Base-by-base conservation (phyloP, 2,113 vertebrate genomes). In the Clarias magur region DNA sequence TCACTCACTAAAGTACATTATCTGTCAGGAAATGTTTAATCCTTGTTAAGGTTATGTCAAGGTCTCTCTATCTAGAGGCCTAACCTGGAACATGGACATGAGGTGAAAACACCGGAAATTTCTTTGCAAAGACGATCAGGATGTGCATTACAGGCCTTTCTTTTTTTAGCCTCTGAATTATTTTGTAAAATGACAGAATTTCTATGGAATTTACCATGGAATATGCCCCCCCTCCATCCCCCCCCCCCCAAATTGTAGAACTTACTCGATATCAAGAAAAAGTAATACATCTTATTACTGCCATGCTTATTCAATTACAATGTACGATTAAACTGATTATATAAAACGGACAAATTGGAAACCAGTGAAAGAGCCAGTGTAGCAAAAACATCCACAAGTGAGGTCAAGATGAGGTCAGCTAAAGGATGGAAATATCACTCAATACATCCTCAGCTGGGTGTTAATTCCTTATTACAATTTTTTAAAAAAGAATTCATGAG, bases 361-460 rank as follows among this genome's bases (percentile, higher is more conserved):
- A 27, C 30, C 30, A 72, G 68, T 70, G 30, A 70, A 70, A 19
- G 68, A 70, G 23, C 12, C 21, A 27, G 60, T 15, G 7, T 75
- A 75, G 68, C 34, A 62, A 76, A 23, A 84, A 48, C 53, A 60
- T 48, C 23, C 4, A 84, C 30, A 73, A 75, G 30, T 21, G 72
- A 75, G 56, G 57, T 75, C 10, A 73, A 67, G 6, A 30, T 80
- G 27, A 65, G 16, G n/a, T 87, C 54, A 65, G 27, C 67, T 56
- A 83, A 86, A 88, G 17, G 57, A 42, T 70, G 84, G 80, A 83
- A 83, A 68, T 60, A 62, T 88, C 84, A 79, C 34, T 83, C 75
- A 88, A 54, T 62, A 79, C 62, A 23, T 70, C 53, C 42, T 16
- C 8, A 68, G 76, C 59, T 72, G 17, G 60, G 42, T 63, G 84